Conservation (phyloP, 2,113 vertebrate genomes). For the Scomber colias region DNA sequence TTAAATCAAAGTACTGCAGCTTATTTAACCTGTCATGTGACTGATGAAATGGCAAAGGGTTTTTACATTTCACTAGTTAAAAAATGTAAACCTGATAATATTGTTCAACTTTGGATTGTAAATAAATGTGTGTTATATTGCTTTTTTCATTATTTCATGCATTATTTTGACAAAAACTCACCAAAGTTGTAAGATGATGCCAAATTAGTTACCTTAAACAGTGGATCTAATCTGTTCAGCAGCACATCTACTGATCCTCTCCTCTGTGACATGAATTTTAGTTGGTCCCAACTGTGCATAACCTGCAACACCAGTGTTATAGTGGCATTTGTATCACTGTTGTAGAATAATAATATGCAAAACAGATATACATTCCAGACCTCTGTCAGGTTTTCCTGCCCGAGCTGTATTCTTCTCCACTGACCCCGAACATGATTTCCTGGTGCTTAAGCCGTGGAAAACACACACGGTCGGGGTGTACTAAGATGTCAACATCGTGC, state of each 20-base stretch:
- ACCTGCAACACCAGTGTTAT: constrained; percentile 52
- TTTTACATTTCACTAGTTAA: no score
- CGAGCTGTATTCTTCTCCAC: constrained; percentile 64
- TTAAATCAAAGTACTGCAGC: not conserved
- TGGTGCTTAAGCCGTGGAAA: constrained; percentile 78
- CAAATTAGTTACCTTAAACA: not conserved
- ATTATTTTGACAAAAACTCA: not conserved
- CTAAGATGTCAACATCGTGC: constrained; percentile 65
- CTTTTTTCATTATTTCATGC: not conserved
- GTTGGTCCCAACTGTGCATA: not conserved
- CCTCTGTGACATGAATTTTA: constrained; percentile 1
- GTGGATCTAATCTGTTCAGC: not conserved
- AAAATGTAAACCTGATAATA: not conserved
- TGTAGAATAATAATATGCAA: constrained; percentile 64
- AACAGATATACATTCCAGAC: constrained; percentile 63
- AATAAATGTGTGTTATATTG: not conserved
- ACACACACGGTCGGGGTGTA: constrained; percentile 50
- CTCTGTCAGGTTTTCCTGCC: constrained; percentile 58
- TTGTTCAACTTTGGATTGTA: not conserved
- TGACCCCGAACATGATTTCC: constrained; percentile 76
- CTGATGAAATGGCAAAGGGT: no score
- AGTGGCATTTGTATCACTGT: constrained; percentile 16
- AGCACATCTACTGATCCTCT: constrained; percentile 5
- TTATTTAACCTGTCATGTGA: not conserved
- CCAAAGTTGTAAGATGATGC: not conserved